These are phyloP conservation scores for Scatophagus argus DNA, from an alignment of 2,113 vertebrate genomes.

Conservation along the genomic window DNA sequence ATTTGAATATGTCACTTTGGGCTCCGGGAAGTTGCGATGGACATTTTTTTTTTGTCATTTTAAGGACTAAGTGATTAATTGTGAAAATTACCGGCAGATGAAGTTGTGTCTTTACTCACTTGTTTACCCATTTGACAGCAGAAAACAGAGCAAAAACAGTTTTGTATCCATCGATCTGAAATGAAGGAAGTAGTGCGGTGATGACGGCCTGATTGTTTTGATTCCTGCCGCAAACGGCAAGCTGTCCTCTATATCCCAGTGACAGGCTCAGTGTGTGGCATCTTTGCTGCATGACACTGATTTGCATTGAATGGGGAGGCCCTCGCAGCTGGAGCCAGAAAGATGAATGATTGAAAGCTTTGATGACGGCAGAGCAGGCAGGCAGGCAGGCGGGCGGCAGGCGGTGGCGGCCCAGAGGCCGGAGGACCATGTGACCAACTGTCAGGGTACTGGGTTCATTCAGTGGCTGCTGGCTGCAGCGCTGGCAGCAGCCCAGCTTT, in stretches of 20 bases:
- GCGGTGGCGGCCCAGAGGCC: constrained; percentile 74
- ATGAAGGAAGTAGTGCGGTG: constrained; percentile 66
- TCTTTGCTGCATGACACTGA: constrained; percentile 73
- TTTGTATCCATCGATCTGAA: constrained; percentile 64
- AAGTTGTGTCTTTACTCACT: too few species aligned
- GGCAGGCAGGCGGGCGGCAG: constrained; percentile 52
- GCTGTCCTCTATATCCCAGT: constrained; percentile 60
- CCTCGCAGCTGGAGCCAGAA: constrained; percentile 61
- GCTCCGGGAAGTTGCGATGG: too few species aligned
- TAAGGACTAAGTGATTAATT: too few species aligned
- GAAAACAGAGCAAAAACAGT: constrained; percentile 50
- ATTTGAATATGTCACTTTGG: too few species aligned
- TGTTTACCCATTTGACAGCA: constrained; percentile 22
- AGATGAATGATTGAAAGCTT: constrained; percentile 82
- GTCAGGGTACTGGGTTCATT: constrained; percentile 86
- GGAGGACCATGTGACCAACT: constrained; percentile 82
- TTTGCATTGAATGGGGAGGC: constrained; percentile 79
- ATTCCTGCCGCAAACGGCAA: constrained; percentile 64
- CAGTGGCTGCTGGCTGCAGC: constrained; percentile 81
- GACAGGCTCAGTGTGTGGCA: constrained; percentile 66
- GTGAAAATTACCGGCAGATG: too few species aligned
- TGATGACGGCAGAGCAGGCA: constrained; percentile 68
- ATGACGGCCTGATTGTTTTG: constrained; percentile 64
- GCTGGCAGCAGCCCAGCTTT: constrained; percentile 80
- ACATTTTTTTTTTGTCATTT: too few species aligned